Conservation (phyloP, 2,888 invertebrate genomes). For the Prosapia bicincta region DNA sequence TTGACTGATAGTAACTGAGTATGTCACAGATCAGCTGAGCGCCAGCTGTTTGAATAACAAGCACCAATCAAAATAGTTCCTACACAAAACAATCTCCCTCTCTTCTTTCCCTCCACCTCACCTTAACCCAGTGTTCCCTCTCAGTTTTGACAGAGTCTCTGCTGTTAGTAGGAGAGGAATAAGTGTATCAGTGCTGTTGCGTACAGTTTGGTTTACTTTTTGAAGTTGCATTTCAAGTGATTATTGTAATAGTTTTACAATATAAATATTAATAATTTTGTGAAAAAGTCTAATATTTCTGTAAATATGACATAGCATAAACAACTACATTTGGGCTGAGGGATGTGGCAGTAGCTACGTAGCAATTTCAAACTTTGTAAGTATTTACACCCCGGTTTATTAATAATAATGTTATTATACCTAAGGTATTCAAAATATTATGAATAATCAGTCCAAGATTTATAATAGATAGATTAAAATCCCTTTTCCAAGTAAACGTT, state of each 20-base stretch:
- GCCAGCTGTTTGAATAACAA: neutral
- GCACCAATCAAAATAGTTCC: neutral
- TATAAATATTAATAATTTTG: neutral
- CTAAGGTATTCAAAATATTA: neutral
- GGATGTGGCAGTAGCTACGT: neutral
- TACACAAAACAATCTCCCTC: conserved; percentile 2
- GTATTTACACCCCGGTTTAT: neutral
- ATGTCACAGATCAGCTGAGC: conserved; percentile 2
- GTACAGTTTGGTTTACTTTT: neutral
- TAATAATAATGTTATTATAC: neutral
- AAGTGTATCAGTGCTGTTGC: no score
- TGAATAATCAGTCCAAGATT: no score
- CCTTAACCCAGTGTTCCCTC: neutral
- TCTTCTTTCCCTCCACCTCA: neutral
- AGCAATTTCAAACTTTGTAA: neutral
- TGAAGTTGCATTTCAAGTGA: neutral
- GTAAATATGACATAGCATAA: neutral
- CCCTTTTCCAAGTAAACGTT: neutral
- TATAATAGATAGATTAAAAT: no score
- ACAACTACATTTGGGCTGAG: neutral
- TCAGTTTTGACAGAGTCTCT: neutral
- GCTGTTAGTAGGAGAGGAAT: no score
- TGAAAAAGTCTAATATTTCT: neutral
- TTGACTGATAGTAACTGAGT: neutral
- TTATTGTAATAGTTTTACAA: neutral